Conservation (phyloP, 2,113 vertebrate species). For the Camarhynchus parvulus region DNA sequence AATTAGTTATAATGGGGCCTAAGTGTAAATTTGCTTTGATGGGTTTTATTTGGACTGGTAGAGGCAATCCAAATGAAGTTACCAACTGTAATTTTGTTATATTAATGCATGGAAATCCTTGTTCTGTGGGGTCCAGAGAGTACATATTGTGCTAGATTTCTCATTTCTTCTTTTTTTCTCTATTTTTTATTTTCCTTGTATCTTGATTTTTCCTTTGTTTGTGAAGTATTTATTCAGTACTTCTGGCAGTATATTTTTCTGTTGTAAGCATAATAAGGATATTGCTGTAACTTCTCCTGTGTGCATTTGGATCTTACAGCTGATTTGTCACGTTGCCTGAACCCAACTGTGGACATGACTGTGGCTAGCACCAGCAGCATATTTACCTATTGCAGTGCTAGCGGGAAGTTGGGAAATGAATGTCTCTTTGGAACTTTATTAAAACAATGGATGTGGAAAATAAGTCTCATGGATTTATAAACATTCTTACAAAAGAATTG, state of each 20-base stretch:
- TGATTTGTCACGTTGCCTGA: not conserved
- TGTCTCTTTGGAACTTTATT: conserved; percentile 13
- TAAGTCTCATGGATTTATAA: not conserved
- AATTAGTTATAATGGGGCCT: not conserved
- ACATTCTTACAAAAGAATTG: conserved; percentile 15
- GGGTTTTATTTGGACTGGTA: not conserved
- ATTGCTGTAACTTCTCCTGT: not conserved
- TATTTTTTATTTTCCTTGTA: not conserved
- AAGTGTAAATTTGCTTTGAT: not conserved
- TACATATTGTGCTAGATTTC: not conserved
- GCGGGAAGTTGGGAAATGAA: not conserved
- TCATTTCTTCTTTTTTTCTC: not conserved
- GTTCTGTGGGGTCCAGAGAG: not conserved
- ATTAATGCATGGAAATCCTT: not conserved
- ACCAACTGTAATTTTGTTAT: not conserved
- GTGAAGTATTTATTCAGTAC: not conserved
- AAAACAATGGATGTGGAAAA: conserved; percentile 34
- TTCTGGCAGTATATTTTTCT: not conserved
- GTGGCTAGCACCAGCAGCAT: not conserved
- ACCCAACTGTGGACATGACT: not conserved
- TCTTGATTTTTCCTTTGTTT: not conserved
- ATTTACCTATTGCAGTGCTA: conserved; percentile 17
- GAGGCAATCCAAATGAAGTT: not conserved
- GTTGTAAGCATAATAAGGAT: not conserved
- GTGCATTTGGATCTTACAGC: not conserved